These are phyloP conservation scores for Ambastaia sidthimunki DNA, from an alignment of 2,797 vertebrate genomes.

Conservation along the genomic window DNA sequence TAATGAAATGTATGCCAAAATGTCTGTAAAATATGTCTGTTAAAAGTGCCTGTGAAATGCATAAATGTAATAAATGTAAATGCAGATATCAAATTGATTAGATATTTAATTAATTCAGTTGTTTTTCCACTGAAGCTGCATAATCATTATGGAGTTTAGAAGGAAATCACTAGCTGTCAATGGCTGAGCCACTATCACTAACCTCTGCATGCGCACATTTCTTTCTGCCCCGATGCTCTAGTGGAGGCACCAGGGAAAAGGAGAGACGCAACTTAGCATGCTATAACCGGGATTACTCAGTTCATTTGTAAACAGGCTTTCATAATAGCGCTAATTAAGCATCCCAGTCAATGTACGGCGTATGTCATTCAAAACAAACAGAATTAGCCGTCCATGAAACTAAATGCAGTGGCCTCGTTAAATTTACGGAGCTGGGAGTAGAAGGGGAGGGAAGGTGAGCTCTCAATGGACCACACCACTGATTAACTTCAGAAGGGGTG, in stretches of 20 bases:
- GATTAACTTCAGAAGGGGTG: slow-evolving; percentile 63
- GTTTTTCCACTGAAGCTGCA: neutral
- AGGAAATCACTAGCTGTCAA: slow-evolving; percentile 21
- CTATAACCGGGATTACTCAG: slow-evolving; percentile 59
- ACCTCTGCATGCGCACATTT: slow-evolving; percentile 23
- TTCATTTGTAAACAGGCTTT: slow-evolving; percentile 67
- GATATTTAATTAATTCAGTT: slow-evolving; percentile 7
- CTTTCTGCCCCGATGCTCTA: slow-evolving; percentile 28
- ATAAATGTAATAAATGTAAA: neutral
- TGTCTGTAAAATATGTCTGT: no score
- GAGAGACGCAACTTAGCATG: slow-evolving; percentile 34
- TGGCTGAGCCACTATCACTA: slow-evolving; percentile 33
- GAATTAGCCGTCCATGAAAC: slow-evolving; percentile 64
- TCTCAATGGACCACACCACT: slow-evolving; percentile 49
- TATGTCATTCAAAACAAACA: slow-evolving; percentile 64
- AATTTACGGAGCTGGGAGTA: slow-evolving; percentile 39
- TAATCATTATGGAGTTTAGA: slow-evolving; percentile 25
- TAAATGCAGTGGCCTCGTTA: slow-evolving; percentile 55
- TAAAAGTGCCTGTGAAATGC: no score
- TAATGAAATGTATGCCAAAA: no score
- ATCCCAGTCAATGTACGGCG: slow-evolving; percentile 54
- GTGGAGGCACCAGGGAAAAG: slow-evolving; percentile 13
- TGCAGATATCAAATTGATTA: neutral
- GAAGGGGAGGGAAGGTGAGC: slow-evolving; percentile 46
- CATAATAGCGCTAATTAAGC: slow-evolving; percentile 67